A percentile compares a stretch with the other conserved stretches of the same genome.
Conservation (phyloP, 2,888 invertebrate species). For the Physocephala rufipes region DNA sequence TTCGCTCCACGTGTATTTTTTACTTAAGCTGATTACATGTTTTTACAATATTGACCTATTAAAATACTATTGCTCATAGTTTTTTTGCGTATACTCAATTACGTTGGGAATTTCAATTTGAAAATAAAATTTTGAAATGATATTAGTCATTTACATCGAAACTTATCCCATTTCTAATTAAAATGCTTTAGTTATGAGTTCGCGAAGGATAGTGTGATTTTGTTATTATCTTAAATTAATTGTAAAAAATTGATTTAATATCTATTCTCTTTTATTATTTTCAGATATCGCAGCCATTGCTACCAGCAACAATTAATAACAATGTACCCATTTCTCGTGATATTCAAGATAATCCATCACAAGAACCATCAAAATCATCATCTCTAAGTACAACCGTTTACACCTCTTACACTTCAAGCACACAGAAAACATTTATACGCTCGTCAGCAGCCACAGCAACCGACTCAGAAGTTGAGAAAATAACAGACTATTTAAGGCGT, state of each 20-base stretch:
- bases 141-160: too few relatives aligned
- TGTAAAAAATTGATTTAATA: background rate
- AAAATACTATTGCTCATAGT: too few relatives aligned
- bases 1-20: too few relatives aligned
- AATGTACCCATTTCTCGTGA: constrained; percentile 54
- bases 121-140: too few relatives aligned
- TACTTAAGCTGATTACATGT: too few relatives aligned
- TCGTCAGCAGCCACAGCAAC: constrained; percentile 48
- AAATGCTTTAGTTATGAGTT: too few relatives aligned
- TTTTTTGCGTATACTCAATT: too few relatives aligned
- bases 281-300: constrained; percentile 26
- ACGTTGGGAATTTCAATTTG: background rate
- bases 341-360: constrained; percentile 51
- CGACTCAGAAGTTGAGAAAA: constrained; percentile 57
- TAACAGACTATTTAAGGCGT: constrained; percentile 60
- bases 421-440: constrained; percentile 57
- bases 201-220: too few relatives aligned
- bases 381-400: constrained; percentile 54
- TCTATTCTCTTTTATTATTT: constrained; percentile 22
- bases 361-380: background rate
- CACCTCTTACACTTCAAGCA: constrained; percentile 54
- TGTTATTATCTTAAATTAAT: constrained; percentile 6
- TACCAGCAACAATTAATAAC: background rate
- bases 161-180: too few relatives aligned
- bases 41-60: too few relatives aligned